Percentiles rank a stretch among this genome's conserved stretches.
Evolutionary conservation across 2,797 vertebrate species (phyloP).

Genomic region (Apodemus agrarius): DNA sequence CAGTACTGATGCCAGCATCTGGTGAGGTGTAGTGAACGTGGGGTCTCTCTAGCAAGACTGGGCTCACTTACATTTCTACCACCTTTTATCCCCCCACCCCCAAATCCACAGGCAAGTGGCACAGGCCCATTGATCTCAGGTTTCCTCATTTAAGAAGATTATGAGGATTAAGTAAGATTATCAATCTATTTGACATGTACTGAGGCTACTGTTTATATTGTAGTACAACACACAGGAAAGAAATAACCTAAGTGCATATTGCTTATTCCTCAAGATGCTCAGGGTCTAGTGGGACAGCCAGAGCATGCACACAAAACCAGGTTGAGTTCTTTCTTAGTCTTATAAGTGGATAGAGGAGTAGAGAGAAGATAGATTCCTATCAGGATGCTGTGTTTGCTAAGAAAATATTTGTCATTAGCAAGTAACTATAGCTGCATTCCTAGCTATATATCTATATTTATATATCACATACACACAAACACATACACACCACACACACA

Average conservation of each 20-base stretch:
- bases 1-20: not conserved
- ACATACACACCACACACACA: not conserved
- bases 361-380: not conserved
- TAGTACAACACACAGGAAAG: not conserved
- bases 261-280: not conserved
- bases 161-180: not conserved
- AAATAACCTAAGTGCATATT: not conserved
- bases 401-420: not conserved
- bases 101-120: not conserved
- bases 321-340: not conserved
- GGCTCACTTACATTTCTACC: not conserved
- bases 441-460: too few species aligned
- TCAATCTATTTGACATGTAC: not conserved
- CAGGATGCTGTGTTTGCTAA: not conserved
- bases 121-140: not conserved
- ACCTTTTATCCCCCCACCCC: not conserved
- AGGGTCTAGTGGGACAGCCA: not conserved
- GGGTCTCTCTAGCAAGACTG: not conserved
- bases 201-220: not conserved
- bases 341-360: not conserved
- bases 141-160: conserved; percentile 8
- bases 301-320: not conserved
- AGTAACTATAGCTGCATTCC: not conserved
- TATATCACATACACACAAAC: too few species aligned
- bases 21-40: not conserved